These are phyloP conservation scores for Platyrinchus mystaceus DNA, from an alignment of 2,797 vertebrate species.

Conservation along the genomic window DNA sequence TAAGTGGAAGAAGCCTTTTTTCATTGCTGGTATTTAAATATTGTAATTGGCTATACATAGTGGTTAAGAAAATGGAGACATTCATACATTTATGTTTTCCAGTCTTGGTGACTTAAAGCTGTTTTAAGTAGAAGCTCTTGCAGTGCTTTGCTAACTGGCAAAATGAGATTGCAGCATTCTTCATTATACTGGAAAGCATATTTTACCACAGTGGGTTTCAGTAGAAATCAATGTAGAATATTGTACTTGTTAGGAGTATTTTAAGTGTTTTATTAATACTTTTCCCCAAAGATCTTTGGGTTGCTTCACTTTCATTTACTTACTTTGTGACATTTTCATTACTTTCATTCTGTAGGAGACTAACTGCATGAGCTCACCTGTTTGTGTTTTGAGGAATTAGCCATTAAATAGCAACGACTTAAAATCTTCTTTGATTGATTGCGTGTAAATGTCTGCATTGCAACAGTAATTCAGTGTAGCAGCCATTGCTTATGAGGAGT, in stretches of 20 bases:
- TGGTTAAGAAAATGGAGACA: not conserved
- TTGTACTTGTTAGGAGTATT: not conserved
- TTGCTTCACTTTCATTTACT: not conserved
- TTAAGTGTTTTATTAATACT: not conserved
- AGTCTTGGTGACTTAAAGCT: not conserved
- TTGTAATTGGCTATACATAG: not conserved
- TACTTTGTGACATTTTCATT: not conserved
- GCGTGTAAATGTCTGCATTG: conserved; percentile 14
- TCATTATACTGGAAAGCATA: not conserved
- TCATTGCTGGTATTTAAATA: not conserved
- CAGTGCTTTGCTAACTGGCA: not conserved
- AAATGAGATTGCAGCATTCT: not conserved
- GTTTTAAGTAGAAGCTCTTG: not conserved
- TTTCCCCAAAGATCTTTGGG: not conserved
- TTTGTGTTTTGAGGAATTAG: conserved; percentile 46
- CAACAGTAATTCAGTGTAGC: conserved; percentile 27
- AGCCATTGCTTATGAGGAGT: not conserved
- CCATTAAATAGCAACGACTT: not conserved
- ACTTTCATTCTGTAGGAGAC: not conserved
- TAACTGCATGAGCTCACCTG: conserved; percentile 9
- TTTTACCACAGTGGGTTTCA: not conserved
- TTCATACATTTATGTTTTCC: not conserved
- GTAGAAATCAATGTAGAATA: not conserved
- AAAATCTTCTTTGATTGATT: conserved; percentile 51
- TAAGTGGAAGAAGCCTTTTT: not conserved